Base-by-base conservation (phyloP, 2,888 invertebrate genomes). In the Odontomyia ornata region DNA sequence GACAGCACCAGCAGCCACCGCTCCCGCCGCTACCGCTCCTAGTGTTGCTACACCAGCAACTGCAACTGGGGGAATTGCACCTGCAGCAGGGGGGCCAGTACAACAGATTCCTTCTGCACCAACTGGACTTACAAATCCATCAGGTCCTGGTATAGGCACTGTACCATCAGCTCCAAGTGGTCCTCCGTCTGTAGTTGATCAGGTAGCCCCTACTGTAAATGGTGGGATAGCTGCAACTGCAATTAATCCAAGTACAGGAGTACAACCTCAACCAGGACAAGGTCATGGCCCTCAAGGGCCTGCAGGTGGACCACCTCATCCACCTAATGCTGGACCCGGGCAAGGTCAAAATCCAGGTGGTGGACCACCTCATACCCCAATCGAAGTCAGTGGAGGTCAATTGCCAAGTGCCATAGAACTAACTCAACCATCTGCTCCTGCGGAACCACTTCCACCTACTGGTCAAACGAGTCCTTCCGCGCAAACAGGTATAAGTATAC, bases 321-420 rank as follows among this genome's bases (percentile, higher is more conserved):
- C 18, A 21, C 67, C 67, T 2, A 46, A 21, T 1, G 23, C 43
- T 67, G 21, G 30, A 21, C 28, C 9, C 13, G n/a, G n/a, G n/a
- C n/a, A 18, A 18, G n/a, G 15, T 11, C 15, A 11, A 23, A 18
- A 23, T 43, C 25, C 65, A 9, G 21, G 43, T 18, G 65, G 36
- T 2, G 21, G 43, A 1, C 25, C 43, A n/a, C 57, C 73, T 18
- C 30, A 36, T 60, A 57, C 25, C 30, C 57, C 21, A 1, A 21
- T 57, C 9, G 57, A 73, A 73, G 52, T 73, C 1, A 73, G 73
- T 36, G 73, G 73, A 18, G 73, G 57, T 0, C 57, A 43, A 43
- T 21, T 60, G 36, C 73, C 73, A 13, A 73, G 60, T 43, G 73
- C 73, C 4, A 60, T 73, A 7, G 60, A 73, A 21, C 23, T 73